Conservation (phyloP, 37 sponge, comb jelly and placozoan species). For the Eunapius fragilis region DNA sequence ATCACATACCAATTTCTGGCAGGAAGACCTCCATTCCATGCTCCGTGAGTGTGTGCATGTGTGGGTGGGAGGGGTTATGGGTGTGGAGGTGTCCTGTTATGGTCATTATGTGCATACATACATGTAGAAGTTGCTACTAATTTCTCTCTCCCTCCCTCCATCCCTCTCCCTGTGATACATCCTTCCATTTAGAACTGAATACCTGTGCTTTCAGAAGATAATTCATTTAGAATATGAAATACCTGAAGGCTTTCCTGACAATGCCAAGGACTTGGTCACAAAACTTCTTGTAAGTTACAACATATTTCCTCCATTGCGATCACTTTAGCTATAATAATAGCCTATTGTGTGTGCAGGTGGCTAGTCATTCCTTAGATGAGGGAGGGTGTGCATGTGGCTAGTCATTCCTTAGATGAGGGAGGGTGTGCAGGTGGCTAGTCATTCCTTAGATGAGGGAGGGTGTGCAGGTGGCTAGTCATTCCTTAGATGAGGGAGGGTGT, state of each 20-base stretch:
- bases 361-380: too few species aligned
- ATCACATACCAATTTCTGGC: constrained; percentile 90
- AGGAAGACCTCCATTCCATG: constrained; percentile 95
- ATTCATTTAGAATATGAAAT: constrained; percentile 80
- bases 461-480: too few species aligned
- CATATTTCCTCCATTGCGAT: neutral
- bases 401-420: too few species aligned
- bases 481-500: too few species aligned
- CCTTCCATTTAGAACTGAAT: constrained; percentile 80
- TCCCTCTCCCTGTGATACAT: neutral
- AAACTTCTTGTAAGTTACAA: constrained; percentile 72
- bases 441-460: too few species aligned
- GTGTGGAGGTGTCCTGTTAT: too few species aligned
- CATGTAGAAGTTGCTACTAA: neutral
- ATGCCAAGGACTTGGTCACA: constrained; percentile 71
- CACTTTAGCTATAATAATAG: neutral
- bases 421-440: too few species aligned
- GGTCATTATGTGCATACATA: too few species aligned
- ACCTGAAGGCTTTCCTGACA: constrained; percentile 91
- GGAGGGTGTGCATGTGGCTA: too few species aligned
- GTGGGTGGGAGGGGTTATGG: too few species aligned
- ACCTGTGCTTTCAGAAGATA: constrained; percentile 96
- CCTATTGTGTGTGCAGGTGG: neutral
- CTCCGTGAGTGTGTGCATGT: constrained; percentile 80
- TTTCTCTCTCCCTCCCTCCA: neutral